These are phyloP conservation scores for Sphaerophoria rueppellii DNA, from an alignment of 2,888 invertebrate genomes.

Conservation along the genomic window DNA sequence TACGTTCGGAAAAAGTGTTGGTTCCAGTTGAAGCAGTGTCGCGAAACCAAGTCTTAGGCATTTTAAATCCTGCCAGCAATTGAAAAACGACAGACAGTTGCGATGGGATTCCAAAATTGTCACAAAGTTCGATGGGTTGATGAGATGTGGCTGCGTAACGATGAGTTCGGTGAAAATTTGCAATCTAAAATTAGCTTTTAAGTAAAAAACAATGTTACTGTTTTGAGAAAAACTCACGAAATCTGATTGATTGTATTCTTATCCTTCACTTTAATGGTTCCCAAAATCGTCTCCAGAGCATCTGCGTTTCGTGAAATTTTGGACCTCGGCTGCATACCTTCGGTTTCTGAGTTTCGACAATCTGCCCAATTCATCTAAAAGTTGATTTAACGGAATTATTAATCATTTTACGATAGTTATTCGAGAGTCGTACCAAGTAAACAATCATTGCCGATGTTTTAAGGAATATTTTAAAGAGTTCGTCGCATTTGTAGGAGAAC, in stretches of 20 bases:
- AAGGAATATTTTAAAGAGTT: constrained; percentile 75
- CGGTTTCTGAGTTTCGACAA: constrained; percentile 38
- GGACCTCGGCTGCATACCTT: constrained; percentile 56
- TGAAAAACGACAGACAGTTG: constrained; percentile 75
- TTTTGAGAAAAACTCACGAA: constrained; percentile 75
- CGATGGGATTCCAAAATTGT: constrained; percentile 74
- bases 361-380: constrained; percentile 77
- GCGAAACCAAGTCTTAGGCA: constrained; percentile 76
- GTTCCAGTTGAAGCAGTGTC: constrained; percentile 76
- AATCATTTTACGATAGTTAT: neutral
- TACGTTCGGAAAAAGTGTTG: constrained; percentile 48
- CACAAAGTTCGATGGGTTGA: constrained; percentile 77
- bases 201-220: neutral
- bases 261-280: constrained; percentile 58
- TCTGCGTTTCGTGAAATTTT: constrained; percentile 76
- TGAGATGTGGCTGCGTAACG: constrained; percentile 74
- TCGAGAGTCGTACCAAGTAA: constrained; percentile 76
- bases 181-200: constrained; percentile 75
- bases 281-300: constrained; percentile 76
- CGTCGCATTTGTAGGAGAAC: constrained; percentile 74
- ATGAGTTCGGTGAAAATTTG: constrained; percentile 78
- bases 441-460: constrained; percentile 77
- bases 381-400: neutral
- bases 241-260: constrained; percentile 76
- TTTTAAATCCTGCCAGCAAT: constrained; percentile 75